phyloP scores from a whole-genome alignment of 2,888 invertebrate species.

The Spodoptera littoralis region DNA sequence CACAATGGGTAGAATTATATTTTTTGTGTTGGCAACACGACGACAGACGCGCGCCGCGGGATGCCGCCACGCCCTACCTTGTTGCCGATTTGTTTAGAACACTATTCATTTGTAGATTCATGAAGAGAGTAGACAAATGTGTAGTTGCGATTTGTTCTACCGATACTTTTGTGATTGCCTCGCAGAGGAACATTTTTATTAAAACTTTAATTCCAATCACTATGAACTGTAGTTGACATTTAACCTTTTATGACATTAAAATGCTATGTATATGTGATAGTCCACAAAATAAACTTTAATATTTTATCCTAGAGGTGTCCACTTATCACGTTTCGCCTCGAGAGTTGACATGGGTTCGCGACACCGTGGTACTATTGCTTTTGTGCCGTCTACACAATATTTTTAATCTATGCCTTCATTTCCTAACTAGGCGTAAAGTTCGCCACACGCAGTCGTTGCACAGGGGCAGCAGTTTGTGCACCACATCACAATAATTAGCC shows the following conservation, averaged over 20 bases:
- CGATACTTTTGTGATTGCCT: conserved; percentile 12
- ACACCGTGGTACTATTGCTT: too few species aligned
- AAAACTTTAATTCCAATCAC: too few species aligned
- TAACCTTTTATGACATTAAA: too few species aligned
- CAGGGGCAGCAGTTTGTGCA: conserved; percentile 76
- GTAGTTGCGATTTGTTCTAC: neutral
- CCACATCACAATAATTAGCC: conserved; percentile 75
- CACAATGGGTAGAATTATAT: conserved; percentile 82
- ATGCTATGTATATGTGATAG: too few species aligned
- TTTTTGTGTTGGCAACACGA: conserved; percentile 85
- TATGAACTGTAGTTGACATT: too few species aligned
- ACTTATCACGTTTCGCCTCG: too few species aligned
- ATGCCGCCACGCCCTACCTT: conserved; percentile 82
- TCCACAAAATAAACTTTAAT: too few species aligned
- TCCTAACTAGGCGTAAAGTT: conserved; percentile 70
- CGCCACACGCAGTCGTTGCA: conserved; percentile 61
- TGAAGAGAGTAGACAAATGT: conserved; percentile 37
- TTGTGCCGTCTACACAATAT: neutral
- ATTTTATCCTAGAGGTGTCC: too few species aligned
- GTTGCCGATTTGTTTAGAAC: conserved; percentile 85
- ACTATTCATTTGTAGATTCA: conserved; percentile 76
- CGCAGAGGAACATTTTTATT: conserved; percentile 30
- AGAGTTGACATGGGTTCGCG: too few species aligned
- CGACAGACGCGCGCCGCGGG: conserved; percentile 87
- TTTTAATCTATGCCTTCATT: conserved; percentile 42